Base-by-base conservation (phyloP, 2,888 invertebrate species). In the Lathronympha strigana region DNA sequence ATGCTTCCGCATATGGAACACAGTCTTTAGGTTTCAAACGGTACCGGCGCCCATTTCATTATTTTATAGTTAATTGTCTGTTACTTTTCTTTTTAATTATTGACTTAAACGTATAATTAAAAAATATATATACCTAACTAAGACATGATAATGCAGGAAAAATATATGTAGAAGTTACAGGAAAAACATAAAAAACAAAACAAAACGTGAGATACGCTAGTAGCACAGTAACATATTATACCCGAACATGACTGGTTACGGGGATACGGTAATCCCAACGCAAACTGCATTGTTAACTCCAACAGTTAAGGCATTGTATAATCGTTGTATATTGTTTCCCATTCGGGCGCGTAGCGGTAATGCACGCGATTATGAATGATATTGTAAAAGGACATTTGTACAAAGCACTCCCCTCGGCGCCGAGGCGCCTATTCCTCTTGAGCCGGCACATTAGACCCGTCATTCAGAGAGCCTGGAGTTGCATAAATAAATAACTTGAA, bases 401-500 rank as follows among this genome's bases (percentile, higher is more conserved):
- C 73, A 75, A 77, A 75, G 71, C 68, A 69, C 72, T 74, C 77
- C 78, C 79, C 77, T 76, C 73, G 61, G 68, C 70, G 70, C 73
- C 74, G 75, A 77, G 76, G 77, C 78, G 73, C 72, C 73, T 73
- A 79, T 80, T 80, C 79, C 81, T 81, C 77, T 73, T 74, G 74
- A 73, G 69, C 72, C 67, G 50, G 60, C 73, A 70, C 71, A 62
- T 66, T 61, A 67, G 69, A 53, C 71, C 69, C 76, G 77, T 78
- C 83, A 80, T 79, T 85, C 80, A 81, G 76, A 23, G 73, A 74
- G 73, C 73, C 78, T 77, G 73, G 77, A 79, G 78, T 80, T 83
- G 85, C 81, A 85, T 86, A 82, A 86, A 87, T 86, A 86, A 87
- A 85, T 86, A 83, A 81, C 75, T 81, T 73, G 77, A 82, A 85